Evolutionary conservation across 1,140 invertebrate species (phyloP).

Genomic region (Rhagoletis zephyria): DNA sequence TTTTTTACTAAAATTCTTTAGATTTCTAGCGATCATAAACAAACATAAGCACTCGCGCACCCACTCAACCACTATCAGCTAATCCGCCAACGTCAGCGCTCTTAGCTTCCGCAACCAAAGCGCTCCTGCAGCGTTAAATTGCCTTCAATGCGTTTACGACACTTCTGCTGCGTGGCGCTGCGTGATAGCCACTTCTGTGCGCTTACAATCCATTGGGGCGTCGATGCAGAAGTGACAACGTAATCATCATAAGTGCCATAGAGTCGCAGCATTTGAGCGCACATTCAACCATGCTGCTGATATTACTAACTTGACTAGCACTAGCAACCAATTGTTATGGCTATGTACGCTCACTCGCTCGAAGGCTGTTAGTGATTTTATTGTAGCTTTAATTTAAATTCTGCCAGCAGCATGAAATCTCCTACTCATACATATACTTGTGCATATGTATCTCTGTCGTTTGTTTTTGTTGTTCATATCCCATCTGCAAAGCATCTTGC

Average conservation of each 20-base stretch:
- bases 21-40: too few relatives aligned
- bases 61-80: too few relatives aligned
- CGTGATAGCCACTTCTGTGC: slow-evolving; percentile 13
- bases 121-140: neutral
- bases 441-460: too few relatives aligned
- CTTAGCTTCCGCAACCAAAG: neutral
- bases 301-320: neutral
- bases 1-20: too few relatives aligned
- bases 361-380: neutral
- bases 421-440: neutral
- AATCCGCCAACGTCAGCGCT: too few relatives aligned
- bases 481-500: neutral
- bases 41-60: too few relatives aligned
- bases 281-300: neutral
- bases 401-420: neutral
- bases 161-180: neutral
- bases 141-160: slow-evolving; percentile 5
- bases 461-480: neutral
- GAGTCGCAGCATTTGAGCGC: neutral
- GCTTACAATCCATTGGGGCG: neutral
- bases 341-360: neutral
- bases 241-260: slow-evolving; percentile 18
- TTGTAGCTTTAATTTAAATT: slow-evolving; percentile 48
- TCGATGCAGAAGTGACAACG: neutral
- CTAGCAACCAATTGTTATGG: neutral